A percentile compares a stretch with the other conserved stretches of the same genome.
phyloP scores from a whole-genome alignment of 2,888 invertebrate species.

The Nymphalis polychloros region DNA sequence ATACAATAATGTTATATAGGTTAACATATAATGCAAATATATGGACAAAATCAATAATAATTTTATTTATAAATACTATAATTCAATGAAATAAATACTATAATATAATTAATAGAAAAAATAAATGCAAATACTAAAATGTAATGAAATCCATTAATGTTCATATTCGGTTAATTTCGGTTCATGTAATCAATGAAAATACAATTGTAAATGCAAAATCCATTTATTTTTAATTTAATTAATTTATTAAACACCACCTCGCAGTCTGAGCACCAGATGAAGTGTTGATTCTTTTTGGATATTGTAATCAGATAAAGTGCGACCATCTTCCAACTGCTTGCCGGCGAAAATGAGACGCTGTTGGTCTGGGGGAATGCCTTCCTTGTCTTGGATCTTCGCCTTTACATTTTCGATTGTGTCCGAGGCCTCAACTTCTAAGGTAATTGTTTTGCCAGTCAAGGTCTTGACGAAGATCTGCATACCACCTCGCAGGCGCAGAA shows the following conservation, averaged over 20 bases:
- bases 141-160: too few species aligned
- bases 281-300: conserved; percentile 59
- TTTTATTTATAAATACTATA: too few species aligned
- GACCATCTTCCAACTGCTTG: conserved; percentile 58
- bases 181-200: conserved; percentile 14
- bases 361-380: conserved; percentile 67
- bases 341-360: conserved; percentile 65
- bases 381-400: conserved; percentile 68
- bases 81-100: too few species aligned
- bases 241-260: conserved; percentile 42
- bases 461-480: conserved; percentile 63
- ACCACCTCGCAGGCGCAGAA: conserved; percentile 43
- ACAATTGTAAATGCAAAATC: not conserved
- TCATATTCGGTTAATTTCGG: too few species aligned
- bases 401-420: conserved; percentile 68
- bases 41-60: too few species aligned
- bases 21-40: too few species aligned
- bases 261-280: conserved; percentile 49
- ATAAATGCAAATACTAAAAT: too few species aligned
- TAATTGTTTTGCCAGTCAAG: conserved; percentile 60
- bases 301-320: conserved; percentile 53
- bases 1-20: too few species aligned
- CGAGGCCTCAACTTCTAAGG: conserved; percentile 62
- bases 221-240: conserved; percentile 11
- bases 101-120: too few species aligned